Evolutionary conservation across 2,113 vertebrate genomes (phyloP).

Genomic region (Marmota flaviventris): DNA sequence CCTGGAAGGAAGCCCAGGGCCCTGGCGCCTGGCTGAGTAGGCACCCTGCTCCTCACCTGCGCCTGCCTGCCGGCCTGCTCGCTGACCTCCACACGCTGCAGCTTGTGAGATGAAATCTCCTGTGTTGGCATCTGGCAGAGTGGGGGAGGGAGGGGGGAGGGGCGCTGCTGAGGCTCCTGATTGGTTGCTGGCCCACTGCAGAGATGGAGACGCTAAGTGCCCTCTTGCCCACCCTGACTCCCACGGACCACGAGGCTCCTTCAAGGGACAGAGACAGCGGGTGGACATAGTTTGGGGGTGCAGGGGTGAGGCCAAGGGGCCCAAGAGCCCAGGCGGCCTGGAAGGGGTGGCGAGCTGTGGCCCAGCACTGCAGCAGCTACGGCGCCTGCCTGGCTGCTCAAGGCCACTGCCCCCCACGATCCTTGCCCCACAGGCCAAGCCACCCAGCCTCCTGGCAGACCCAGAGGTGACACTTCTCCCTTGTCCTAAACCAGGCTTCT

Average conservation of each 20-base stretch:
- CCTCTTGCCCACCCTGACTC: background rate
- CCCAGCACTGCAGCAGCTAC: rapidly evolving
- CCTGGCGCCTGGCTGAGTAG: background rate
- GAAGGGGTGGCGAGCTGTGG: no score
- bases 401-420: no score
- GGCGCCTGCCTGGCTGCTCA: rapidly evolving
- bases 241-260: background rate
- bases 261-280: no score
- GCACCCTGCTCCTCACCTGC: background rate
- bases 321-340: background rate
- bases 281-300: rapidly evolving
- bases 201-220: background rate
- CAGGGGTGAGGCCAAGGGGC: no score
- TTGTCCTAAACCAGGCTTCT: background rate
- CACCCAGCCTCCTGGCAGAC: no score
- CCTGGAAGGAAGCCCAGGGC: constrained; percentile 50
- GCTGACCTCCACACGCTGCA: background rate
- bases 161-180: background rate
- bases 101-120: constrained; percentile 46
- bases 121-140: constrained; percentile 2
- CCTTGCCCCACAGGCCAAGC: rapidly evolving
- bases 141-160: background rate
- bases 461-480: rapidly evolving
- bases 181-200: background rate
- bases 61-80: constrained; percentile 23